Percentiles rank a stretch among this genome's conserved stretches.
Conservation (phyloP, 2,888 invertebrate genomes). For the Lacanobia oleracea region DNA sequence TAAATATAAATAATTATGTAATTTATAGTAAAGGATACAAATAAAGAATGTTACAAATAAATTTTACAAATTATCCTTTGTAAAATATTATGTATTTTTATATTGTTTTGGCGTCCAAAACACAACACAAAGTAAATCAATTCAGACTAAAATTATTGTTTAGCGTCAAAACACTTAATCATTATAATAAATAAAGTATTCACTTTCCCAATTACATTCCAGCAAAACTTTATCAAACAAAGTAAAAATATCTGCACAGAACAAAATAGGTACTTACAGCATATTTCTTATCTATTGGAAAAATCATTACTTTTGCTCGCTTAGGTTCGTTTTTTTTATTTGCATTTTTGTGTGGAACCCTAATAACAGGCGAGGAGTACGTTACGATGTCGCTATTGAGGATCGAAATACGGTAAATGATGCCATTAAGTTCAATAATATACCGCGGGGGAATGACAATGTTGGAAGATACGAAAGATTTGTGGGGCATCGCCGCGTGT, state of each 20-base stretch:
- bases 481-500: slow-evolving; percentile 63
- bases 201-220: background rate
- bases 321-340: slow-evolving; percentile 24
- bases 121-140: background rate
- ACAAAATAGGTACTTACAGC: slow-evolving; percentile 7
- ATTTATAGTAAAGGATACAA: background rate
- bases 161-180: background rate
- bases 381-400: slow-evolving; percentile 76
- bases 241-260: background rate
- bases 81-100: background rate
- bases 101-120: background rate
- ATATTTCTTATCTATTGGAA: slow-evolving; percentile 33
- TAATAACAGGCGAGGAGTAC: slow-evolving; percentile 73
- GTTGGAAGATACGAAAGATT: slow-evolving; percentile 72
- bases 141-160: no score
- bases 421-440: slow-evolving; percentile 87
- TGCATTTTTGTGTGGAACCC: slow-evolving; percentile 62
- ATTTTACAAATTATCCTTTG: background rate
- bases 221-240: slow-evolving; percentile 5
- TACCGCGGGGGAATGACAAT: slow-evolving; percentile 81
- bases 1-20: background rate
- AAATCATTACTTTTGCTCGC: slow-evolving; percentile 29
- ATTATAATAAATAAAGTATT: background rate
- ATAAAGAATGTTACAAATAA: background rate
- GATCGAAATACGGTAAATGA: slow-evolving; percentile 85